phyloP scores from a whole-genome alignment of 2,797 vertebrate species.

The Girardinus metallicus region DNA sequence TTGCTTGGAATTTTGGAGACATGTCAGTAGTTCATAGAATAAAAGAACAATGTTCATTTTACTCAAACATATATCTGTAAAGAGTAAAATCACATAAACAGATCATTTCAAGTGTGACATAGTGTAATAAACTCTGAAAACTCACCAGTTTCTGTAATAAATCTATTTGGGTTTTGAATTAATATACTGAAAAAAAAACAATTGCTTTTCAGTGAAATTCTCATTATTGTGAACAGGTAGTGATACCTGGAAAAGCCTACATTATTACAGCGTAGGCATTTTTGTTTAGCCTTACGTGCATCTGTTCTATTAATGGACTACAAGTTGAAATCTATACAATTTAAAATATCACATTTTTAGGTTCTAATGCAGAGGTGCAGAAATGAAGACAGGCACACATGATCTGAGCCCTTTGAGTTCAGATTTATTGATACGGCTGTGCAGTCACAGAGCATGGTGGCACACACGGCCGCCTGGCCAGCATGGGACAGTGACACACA shows the following conservation, averaged over 20 bases:
- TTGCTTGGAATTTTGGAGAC: no score
- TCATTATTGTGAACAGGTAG: background rate
- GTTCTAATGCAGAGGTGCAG: background rate
- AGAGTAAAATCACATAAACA: no score
- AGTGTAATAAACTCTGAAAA: background rate
- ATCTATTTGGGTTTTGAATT: background rate
- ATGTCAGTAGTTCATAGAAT: no score
- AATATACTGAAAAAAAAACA: background rate
- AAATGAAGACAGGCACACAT: conserved; percentile 78
- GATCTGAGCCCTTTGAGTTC: conserved; percentile 87
- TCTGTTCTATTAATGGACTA: background rate
- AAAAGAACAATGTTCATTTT: no score
- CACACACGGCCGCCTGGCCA: conserved; percentile 71
- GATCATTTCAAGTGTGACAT: no score
- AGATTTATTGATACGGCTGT: conserved; percentile 86
- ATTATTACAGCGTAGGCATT: background rate
- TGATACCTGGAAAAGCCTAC: no score
- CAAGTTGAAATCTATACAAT: background rate
- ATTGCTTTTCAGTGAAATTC: background rate
- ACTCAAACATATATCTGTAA: no score
- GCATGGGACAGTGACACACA: conserved; percentile 64
- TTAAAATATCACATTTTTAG: background rate
- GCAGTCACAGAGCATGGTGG: conserved; percentile 82
- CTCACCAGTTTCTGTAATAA: background rate
- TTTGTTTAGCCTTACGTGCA: background rate